Percentiles rank a stretch among this genome's conserved stretches.
Evolutionary conservation across 2,888 invertebrate genomes (phyloP).

Genomic region (Busseola fusca): DNA sequence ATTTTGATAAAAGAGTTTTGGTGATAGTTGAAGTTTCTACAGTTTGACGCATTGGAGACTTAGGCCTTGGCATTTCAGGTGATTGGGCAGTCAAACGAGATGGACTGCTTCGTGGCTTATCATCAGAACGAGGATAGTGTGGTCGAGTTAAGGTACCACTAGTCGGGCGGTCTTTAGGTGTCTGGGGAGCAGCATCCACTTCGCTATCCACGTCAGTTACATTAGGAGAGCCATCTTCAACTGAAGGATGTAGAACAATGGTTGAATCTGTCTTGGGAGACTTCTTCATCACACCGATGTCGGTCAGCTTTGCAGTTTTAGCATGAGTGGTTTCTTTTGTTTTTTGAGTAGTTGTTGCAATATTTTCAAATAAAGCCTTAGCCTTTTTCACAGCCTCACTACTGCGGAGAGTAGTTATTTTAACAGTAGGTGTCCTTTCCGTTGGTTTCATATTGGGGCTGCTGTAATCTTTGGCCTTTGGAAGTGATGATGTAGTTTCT

Average conservation of each 20-base stretch:
- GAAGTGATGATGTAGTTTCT: slow-evolving; percentile 72
- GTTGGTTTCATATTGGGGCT: slow-evolving; percentile 68
- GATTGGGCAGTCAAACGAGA: slow-evolving; percentile 68
- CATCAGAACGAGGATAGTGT: slow-evolving; percentile 59
- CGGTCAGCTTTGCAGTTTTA: slow-evolving; percentile 83
- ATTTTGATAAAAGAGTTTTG: slow-evolving; percentile 69
- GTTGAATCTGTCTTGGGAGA: slow-evolving; percentile 73
- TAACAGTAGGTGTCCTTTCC: slow-evolving; percentile 73
- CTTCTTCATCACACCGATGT: slow-evolving; percentile 84
- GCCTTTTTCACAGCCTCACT: slow-evolving; percentile 92
- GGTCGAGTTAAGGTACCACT: slow-evolving; percentile 63
- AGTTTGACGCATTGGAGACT: slow-evolving; percentile 72
- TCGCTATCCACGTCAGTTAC: slow-evolving; percentile 70
- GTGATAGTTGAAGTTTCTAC: slow-evolving; percentile 68
- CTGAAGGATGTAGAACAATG: slow-evolving; percentile 68
- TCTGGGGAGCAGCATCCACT: slow-evolving; percentile 60
- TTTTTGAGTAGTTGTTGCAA: slow-evolving; percentile 83
- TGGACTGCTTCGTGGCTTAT: slow-evolving; percentile 72
- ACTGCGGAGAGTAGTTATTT: slow-evolving; percentile 86
- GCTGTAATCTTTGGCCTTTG: slow-evolving; percentile 69
- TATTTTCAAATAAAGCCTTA: slow-evolving; percentile 92
- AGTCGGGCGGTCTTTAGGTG: slow-evolving; percentile 61
- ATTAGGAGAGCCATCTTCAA: slow-evolving; percentile 69
- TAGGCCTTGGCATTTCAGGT: slow-evolving; percentile 71
- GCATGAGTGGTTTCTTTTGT: slow-evolving; percentile 67